phyloP scores from a whole-genome alignment of 2,797 vertebrate genomes.

The Schizopygopsis malacanthus region DNA sequence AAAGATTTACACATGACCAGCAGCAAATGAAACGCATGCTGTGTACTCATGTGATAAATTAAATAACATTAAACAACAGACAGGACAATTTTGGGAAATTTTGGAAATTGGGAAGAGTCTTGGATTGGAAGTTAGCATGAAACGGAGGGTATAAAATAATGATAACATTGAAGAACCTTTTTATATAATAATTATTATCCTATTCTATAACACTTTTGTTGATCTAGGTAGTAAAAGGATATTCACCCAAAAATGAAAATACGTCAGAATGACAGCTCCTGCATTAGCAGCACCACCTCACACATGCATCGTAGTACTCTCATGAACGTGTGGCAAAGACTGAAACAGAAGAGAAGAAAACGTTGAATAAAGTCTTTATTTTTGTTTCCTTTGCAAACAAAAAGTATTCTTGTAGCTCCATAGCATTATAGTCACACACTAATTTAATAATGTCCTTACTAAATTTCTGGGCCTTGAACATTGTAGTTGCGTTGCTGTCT shows the following conservation, averaged over 20 bases:
- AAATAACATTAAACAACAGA: background rate
- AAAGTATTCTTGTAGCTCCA: too few relatives aligned
- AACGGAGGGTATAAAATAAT: background rate
- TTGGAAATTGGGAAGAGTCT: background rate
- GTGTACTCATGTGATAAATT: background rate
- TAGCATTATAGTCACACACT: too few relatives aligned
- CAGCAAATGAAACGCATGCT: background rate
- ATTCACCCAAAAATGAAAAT: background rate
- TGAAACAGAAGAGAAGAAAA: too few relatives aligned
- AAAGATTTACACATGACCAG: constrained; percentile 13
- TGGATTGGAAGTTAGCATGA: background rate
- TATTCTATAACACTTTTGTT: background rate
- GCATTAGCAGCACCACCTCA: too few relatives aligned
- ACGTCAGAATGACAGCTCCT: too few relatives aligned
- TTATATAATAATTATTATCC: background rate
- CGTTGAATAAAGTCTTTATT: too few relatives aligned
- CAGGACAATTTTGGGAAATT: background rate
- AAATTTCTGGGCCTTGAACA: too few relatives aligned
- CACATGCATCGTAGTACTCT: too few relatives aligned
- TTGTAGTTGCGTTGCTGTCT: too few relatives aligned
- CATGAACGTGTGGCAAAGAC: too few relatives aligned
- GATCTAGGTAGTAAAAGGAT: background rate
- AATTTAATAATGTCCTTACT: too few relatives aligned
- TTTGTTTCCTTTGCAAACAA: too few relatives aligned
- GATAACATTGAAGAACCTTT: background rate